Evolutionary conservation across 2,888 invertebrate genomes (phyloP), one percentile per base, ranked within the genome.

Genomic region (Steinernema hermaphroditum): DNA sequence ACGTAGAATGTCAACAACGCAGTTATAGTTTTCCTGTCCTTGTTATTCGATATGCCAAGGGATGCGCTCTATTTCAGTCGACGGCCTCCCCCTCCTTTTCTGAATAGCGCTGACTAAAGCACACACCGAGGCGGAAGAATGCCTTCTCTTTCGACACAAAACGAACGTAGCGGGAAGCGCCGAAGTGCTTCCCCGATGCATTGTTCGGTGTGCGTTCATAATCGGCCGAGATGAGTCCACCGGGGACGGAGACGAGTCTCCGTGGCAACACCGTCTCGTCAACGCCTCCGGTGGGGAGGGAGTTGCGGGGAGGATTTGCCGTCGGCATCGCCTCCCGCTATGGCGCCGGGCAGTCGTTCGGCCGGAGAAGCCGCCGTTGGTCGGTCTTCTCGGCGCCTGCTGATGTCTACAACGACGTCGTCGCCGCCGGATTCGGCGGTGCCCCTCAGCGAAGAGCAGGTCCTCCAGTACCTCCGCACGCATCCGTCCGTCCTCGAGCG

Each of bases 401-500:
- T 12, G 37, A 54, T 54, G 54, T 54, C 54, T 8, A 54, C 54
- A 27, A 54, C 54, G 27, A 54, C 54, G 54, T 22, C 54, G 54
- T 54, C 54, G 54, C 49, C 49, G 49, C 54, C 54, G 6, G 54
- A 54, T 24, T 54, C 54, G n/a, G 54, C 54, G 27, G 19, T 22
- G 27, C 46, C 46, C n/a, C 37, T 76, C 74, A 74, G 73, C 49
- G 75, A 78, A 4, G 76, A 80, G 16, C 46, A 69, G 2, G 79
- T 82, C 12, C 19, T 78, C 2, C 62, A 78, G 19, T 82, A 75
- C 69, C 69, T 83, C 8, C 75, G 72, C 6, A 72, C 76, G 19
- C 71, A 83, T 75, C 82, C 82, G 19, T 72, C 75, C 6, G 49
- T 83, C 16, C 50, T 83, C 24, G 82, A 83, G 72, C 72, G 72